Evolutionary conservation across 2,113 vertebrate species (phyloP).

Genomic region (Cochlearius cochlearius): DNA sequence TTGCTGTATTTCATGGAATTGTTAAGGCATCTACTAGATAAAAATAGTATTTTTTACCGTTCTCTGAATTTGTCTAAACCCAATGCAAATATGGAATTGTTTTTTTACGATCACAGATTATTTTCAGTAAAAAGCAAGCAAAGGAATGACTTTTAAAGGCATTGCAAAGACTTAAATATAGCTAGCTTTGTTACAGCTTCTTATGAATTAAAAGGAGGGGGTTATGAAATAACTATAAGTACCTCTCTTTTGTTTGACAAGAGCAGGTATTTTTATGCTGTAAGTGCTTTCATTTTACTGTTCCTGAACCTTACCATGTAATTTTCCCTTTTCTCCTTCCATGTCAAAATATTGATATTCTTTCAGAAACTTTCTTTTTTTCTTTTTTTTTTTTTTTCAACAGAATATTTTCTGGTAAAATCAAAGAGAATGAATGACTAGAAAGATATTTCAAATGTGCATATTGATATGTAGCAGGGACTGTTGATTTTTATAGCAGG

Average conservation of each 20-base stretch:
- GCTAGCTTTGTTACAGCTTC: slow-evolving; percentile 47
- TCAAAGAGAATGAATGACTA: slow-evolving; percentile 81
- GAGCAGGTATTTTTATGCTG: slow-evolving; percentile 63
- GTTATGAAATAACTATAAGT: slow-evolving; percentile 59
- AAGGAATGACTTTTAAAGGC: slow-evolving; percentile 44
- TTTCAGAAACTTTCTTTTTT: slow-evolving; percentile 66
- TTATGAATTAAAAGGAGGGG: slow-evolving; percentile 46
- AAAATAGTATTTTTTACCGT: background rate
- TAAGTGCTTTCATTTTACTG: slow-evolving; percentile 69
- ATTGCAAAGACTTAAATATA: slow-evolving; percentile 17
- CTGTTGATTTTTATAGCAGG: slow-evolving; percentile 71
- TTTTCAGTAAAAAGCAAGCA: slow-evolving; percentile 53
- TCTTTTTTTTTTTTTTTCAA: background rate
- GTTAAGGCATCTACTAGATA: background rate
- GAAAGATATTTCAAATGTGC: slow-evolving; percentile 76
- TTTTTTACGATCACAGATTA: background rate
- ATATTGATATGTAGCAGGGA: slow-evolving; percentile 69
- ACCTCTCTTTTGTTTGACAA: slow-evolving; percentile 63
- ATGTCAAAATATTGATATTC: slow-evolving; percentile 79
- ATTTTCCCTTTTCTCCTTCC: slow-evolving; percentile 70
- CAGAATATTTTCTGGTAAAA: slow-evolving; percentile 71
- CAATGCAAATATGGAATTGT: slow-evolving; percentile 49
- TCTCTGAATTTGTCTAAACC: slow-evolving; percentile 13
- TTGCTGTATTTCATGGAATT: slow-evolving; percentile 37
- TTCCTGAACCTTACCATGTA: slow-evolving; percentile 68